Evolutionary conservation across 2,797 vertebrate species (phyloP), one percentile per base, ranked within the genome.

Genomic region (Anguilla anguilla): DNA sequence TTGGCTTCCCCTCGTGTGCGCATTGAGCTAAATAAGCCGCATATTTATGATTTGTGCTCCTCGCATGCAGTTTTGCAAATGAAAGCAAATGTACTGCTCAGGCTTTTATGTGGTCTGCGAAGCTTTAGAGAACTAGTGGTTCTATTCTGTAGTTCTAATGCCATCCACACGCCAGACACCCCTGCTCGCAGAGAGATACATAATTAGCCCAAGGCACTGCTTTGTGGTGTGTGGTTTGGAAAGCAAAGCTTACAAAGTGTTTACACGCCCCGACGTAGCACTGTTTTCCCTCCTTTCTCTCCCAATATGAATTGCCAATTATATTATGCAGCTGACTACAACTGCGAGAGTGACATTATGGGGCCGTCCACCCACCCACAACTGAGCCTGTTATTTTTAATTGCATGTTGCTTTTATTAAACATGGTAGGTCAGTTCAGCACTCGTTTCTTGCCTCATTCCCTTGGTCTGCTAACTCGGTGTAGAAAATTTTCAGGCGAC

Each of bases 61-160:
- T 22, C 35, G 15, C 31, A 25, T 49, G 17, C 72, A 74, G 35
- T 81, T 46, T 49, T 43, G 39, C 35, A 9, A 81, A 81, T 46
- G 43, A 82, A 49, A 22, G 25, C n/a, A 17, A 39, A 72, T 9
- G 35, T 43, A 25, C 46, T 51, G 43, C 43, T 49, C 13, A 43
- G 51, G 79, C 46, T 79, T 79, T 82, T n/a, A 82, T 82, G 79
- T 46, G 51, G 79, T n/a, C 79, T 11, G 79, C 3, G 79, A 51
- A 51, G 39, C 39, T 35, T 82, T n/a, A 25, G n/a, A n/a, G 22
- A 82, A 82, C 79, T 22, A 82, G 46, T 9, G 79, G 51, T 82
- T 81, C 79, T 49, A 4, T 82, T 51, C 22, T n/a, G 22, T 5
- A 39, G 35, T 82, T 6, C 22, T 51, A n/a, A 49, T 51, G 46